Conservation (phyloP, 1,140 invertebrate species). For the Bactericera cockerelli region DNA sequence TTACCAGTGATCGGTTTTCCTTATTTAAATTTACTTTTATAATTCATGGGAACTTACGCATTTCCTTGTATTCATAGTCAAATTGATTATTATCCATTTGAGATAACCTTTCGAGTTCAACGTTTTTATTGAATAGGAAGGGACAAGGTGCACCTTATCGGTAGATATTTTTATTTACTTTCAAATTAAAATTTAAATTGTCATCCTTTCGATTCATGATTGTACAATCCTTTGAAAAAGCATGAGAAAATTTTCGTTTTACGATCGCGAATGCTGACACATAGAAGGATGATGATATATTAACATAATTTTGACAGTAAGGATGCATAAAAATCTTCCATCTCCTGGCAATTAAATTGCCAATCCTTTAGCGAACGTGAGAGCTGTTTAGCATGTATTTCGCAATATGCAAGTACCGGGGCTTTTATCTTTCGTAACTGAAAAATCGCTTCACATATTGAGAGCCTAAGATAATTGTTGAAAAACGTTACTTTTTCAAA, state of each 20-base stretch:
- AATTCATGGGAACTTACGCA: slow-evolving; percentile 3
- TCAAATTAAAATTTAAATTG: slow-evolving; percentile 5
- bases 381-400: no score
- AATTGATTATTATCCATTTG: background rate
- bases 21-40: slow-evolving; percentile 8
- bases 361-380: no score
- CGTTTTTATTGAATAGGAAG: background rate
- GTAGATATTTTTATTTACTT: slow-evolving; percentile 1
- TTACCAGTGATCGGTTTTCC: slow-evolving; percentile 8
- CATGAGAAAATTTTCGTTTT: slow-evolving; percentile 1
- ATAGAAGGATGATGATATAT: background rate
- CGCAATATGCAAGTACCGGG: no score
- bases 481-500: no score
- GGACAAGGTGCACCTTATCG: background rate
- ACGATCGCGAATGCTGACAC: background rate
- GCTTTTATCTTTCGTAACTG: no score
- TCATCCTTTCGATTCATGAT: slow-evolving; percentile 2
- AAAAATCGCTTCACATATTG: no score
- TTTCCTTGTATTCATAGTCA: slow-evolving; percentile 3
- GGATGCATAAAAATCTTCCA: background rate
- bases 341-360: no score
- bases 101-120: background rate
- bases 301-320: slow-evolving; percentile 6
- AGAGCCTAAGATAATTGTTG: no score
- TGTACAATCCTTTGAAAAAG: background rate